These are phyloP conservation scores for Pseudococcus longispinus DNA, from an alignment of 2,888 invertebrate genomes.

Conservation along the genomic window DNA sequence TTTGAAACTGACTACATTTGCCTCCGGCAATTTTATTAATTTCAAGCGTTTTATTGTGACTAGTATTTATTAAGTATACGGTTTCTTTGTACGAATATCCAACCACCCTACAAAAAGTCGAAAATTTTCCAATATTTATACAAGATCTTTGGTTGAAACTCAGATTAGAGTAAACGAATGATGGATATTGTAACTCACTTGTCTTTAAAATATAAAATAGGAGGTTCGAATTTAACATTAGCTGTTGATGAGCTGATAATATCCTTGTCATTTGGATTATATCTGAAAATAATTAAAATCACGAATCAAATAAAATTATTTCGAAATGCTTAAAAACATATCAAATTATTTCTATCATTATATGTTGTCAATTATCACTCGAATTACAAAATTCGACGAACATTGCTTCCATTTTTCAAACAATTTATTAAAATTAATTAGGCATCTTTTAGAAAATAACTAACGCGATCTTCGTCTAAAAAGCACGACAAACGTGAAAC, in stretches of 20 bases:
- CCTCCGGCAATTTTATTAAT: constrained; percentile 54
- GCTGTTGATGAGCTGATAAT: constrained; percentile 39
- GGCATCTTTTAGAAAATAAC: too few relatives aligned
- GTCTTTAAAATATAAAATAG: constrained; percentile 56
- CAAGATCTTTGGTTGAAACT: background rate
- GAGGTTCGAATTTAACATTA: constrained; percentile 62
- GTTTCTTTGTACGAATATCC: constrained; percentile 52
- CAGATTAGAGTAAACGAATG: background rate
- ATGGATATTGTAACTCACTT: constrained; percentile 33
- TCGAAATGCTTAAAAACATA: too few relatives aligned
- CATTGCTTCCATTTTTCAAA: too few relatives aligned
- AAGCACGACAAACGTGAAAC: too few relatives aligned
- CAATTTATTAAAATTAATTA: too few relatives aligned
- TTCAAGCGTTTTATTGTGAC: constrained; percentile 51
- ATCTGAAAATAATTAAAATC: constrained; percentile 18
- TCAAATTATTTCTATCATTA: too few relatives aligned
- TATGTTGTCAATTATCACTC: too few relatives aligned
- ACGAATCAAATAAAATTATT: background rate
- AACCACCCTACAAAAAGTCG: constrained; percentile 31
- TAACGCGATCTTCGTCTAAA: too few relatives aligned
- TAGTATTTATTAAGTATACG: constrained; percentile 51
- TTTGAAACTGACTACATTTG: constrained; percentile 53
- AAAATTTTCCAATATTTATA: background rate
- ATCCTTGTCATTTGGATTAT: constrained; percentile 45
- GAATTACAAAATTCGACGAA: too few relatives aligned